Conservation (phyloP, 2,888 invertebrate species). For the Epinotia ramella region DNA sequence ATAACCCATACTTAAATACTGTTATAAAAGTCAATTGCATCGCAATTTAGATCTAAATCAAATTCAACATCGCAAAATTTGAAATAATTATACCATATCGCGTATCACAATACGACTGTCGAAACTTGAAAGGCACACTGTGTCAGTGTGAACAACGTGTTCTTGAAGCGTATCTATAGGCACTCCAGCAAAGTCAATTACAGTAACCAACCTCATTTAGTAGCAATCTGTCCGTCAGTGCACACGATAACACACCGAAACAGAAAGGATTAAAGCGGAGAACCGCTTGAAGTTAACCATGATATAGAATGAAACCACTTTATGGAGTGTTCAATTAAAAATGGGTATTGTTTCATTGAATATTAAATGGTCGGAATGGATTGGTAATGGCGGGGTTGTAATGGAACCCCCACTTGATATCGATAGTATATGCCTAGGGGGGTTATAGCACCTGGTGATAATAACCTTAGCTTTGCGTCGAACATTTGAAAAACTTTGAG, state of each 20-base stretch:
- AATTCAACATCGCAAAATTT: background rate
- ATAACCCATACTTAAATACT: too few species aligned
- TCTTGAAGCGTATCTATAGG: constrained; percentile 21
- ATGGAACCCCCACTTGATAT: constrained; percentile 33
- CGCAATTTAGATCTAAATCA: background rate
- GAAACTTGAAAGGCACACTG: constrained; percentile 16
- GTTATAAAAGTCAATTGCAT: too few species aligned
- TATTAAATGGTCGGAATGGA: constrained; percentile 32
- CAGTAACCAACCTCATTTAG: constrained; percentile 29
- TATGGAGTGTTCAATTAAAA: constrained; percentile 43
- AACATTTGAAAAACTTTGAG: background rate
- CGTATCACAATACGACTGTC: background rate
- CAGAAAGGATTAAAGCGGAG: background rate
- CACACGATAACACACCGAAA: constrained; percentile 11
- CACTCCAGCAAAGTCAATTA: constrained; percentile 41
- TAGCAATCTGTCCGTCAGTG: constrained; percentile 30
- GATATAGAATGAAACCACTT: constrained; percentile 37
- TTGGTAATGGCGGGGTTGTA: constrained; percentile 31
- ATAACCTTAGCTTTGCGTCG: background rate
- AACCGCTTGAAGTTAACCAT: constrained; percentile 2
- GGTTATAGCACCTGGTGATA: constrained; percentile 36
- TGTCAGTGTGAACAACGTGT: constrained; percentile 13
- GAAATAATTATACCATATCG: background rate
- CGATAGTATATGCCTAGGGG: constrained; percentile 29
- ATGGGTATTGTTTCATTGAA: constrained; percentile 43